Conservation (phyloP, 1,140 invertebrate genomes). For the Hetaerina americana region DNA sequence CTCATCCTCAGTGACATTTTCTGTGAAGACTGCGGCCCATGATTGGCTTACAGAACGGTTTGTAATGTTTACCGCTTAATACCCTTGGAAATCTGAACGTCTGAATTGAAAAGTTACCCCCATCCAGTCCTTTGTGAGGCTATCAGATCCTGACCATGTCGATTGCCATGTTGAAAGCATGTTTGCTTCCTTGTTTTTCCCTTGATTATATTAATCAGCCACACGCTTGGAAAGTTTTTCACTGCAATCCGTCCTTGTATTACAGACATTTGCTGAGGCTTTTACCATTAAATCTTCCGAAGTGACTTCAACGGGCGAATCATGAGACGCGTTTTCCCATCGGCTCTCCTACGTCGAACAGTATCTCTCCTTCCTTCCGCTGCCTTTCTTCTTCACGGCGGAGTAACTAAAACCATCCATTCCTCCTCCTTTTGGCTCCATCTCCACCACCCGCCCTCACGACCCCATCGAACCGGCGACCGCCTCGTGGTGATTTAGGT, state of each 20-base stretch:
- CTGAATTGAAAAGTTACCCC: no score
- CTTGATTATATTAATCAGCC: background rate
- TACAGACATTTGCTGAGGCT: background rate
- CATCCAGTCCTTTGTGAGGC: no score
- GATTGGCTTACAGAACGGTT: no score
- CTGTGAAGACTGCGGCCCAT: no score
- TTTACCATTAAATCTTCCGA: background rate
- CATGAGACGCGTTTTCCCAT: background rate
- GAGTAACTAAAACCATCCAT: background rate
- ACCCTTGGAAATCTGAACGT: no score
- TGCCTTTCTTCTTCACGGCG: background rate
- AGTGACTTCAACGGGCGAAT: background rate
- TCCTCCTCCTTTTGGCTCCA: background rate
- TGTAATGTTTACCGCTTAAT: no score
- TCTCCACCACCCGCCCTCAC: no score
- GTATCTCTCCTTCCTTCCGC: background rate
- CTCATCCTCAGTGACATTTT: no score
- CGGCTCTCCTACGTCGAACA: background rate
- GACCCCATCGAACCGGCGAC: background rate
- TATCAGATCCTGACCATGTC: no score
- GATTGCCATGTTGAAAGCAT: no score
- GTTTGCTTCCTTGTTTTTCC: no score
- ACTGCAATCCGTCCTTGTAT: background rate
- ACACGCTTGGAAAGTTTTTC: background rate
- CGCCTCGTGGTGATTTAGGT: background rate